phyloP scores from a whole-genome alignment of 2,888 invertebrate species.

The Baccha elongata region DNA sequence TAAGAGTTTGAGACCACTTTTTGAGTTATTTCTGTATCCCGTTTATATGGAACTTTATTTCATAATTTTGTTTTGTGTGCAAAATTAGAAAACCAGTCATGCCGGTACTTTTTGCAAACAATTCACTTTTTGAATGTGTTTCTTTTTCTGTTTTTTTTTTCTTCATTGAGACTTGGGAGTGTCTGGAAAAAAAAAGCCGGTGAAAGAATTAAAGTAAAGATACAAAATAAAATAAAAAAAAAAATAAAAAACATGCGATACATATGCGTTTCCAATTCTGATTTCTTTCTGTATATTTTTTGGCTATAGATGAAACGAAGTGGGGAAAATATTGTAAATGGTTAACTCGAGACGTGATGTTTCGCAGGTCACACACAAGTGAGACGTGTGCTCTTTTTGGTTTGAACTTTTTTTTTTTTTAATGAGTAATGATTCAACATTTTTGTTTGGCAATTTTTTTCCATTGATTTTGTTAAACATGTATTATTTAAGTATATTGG shows the following conservation, averaged over 20 bases:
- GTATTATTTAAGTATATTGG: not conserved
- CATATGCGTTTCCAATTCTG: slow-evolving; percentile 13
- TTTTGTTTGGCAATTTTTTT: not conserved
- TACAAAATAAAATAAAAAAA: not conserved
- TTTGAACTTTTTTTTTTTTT: not conserved
- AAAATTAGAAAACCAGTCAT: slow-evolving; percentile 70
- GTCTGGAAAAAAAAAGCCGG: slow-evolving; percentile 11
- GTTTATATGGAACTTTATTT: not conserved
- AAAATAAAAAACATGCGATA: not conserved
- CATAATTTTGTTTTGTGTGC: slow-evolving; percentile 15
- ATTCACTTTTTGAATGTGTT: slow-evolving; percentile 15
- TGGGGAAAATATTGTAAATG: slow-evolving; percentile 4
- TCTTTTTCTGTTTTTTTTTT: slow-evolving; percentile 6
- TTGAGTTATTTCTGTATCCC: slow-evolving; percentile 20
- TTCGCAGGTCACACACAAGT: slow-evolving; percentile 42
- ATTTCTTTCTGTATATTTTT: not conserved
- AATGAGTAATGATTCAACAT: not conserved
- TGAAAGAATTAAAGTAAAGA: not conserved
- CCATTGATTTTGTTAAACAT: not conserved
- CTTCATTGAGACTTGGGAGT: not conserved
- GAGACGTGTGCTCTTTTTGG: not conserved
- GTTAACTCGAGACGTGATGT: slow-evolving; percentile 64
- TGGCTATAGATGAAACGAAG: not conserved
- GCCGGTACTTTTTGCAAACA: slow-evolving; percentile 62
- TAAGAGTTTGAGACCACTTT: slow-evolving; percentile 16